Evolutionary conservation across 2,888 invertebrate genomes (phyloP), one percentile per base, ranked within the genome.

Genomic region (Eudasyphora cyanicolor): DNA sequence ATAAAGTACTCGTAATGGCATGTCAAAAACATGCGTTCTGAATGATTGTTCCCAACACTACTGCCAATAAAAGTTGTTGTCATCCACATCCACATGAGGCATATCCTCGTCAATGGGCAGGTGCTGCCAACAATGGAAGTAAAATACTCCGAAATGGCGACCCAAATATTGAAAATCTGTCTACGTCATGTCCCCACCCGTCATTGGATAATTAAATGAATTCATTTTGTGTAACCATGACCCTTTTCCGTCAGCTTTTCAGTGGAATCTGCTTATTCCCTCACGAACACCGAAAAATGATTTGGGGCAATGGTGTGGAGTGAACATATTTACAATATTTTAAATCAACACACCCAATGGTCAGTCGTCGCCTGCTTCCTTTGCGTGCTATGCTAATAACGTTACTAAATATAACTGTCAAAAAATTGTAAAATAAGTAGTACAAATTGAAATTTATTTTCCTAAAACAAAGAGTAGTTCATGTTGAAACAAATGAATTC

Each of bases 271-370:
- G n/a, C 51, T 7, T 29, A 45, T 1, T 3, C 27, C 38, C n/a
- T 1, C 19, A 21, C 54, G 6, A 45, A 21, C 24, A 27, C 27
- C 57, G 27, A 54, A 7, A 38, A 54, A 45, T 45, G 29, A 54
- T 5, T 17, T 51, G 14, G 45, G 45, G 57, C 42, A 71, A 75
- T n/a, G 45, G n/a, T 1, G n/a, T 45, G 45, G 79, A 76, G 19
- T 62, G 8, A 49, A 45, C 45, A 45, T 45, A 45, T 45, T 57
- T 27, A 62, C 57, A 76, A 17, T 73, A 38, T 32, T 67, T 73
- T 35, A 57, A 57, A 77, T 74, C 57, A 74, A 49, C 29, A 45
- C 0, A 21, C 57, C 24, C 14, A 32, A 32, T 32, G 5, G 8
- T 32, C 8, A 4, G 4, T 32, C 32, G 4, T 32, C 32, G n/a